These are phyloP conservation scores for Drosophila fungiperda DNA, from an alignment of 2,888 invertebrate genomes.

Conservation along the genomic window DNA sequence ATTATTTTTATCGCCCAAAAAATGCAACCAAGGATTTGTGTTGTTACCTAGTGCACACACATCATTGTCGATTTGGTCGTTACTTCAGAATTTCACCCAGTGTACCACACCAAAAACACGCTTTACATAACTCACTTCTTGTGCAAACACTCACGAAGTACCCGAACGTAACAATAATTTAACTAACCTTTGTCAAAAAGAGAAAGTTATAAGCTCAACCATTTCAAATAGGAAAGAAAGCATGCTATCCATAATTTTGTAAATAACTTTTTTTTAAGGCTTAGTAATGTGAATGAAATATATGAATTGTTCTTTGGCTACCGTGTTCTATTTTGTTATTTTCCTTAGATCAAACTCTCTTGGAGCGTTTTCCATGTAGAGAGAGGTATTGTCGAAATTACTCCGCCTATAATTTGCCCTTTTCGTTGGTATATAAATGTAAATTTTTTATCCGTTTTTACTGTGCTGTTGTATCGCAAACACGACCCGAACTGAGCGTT, in stretches of 20 bases:
- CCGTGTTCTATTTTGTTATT: constrained; percentile 12
- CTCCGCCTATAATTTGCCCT: constrained; percentile 50
- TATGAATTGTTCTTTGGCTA: constrained; percentile 15
- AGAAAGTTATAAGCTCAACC: constrained; percentile 46
- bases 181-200: constrained; percentile 11
- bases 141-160: constrained; percentile 45
- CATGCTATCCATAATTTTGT: neutral
- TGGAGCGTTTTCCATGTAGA: constrained; percentile 10
- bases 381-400: constrained; percentile 54
- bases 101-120: constrained; percentile 42
- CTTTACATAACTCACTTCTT: constrained; percentile 74
- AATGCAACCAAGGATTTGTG: neutral
- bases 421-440: constrained; percentile 21
- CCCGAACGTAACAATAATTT: constrained; percentile 24
- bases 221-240: constrained; percentile 18
- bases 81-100: constrained; percentile 4
- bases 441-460: constrained; percentile 64
- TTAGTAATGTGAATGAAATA: constrained; percentile 15
- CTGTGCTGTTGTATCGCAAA: constrained; percentile 84
- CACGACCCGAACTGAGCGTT: constrained; percentile 84
- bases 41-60: constrained; percentile 9
- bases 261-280: constrained; percentile 37
- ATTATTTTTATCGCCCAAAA: neutral
- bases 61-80: constrained; percentile 2
- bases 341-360: constrained; percentile 19